Conservation (phyloP, 2,888 invertebrate genomes). For the Pristionchus exspectatus region DNA sequence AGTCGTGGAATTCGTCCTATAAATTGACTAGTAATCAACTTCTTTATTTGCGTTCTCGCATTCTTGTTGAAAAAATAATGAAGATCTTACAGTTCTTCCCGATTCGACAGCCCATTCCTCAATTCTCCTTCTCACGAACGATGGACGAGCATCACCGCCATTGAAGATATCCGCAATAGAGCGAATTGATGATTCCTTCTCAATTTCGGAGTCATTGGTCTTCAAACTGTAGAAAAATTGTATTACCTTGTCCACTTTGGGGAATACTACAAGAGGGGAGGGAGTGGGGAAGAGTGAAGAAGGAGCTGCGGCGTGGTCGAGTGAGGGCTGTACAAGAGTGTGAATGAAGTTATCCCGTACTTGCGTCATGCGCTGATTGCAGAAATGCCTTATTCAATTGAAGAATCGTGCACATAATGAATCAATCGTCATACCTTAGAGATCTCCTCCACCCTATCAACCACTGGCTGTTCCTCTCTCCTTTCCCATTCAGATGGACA, state of each 20-base stretch:
- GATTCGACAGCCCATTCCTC: constrained; percentile 47
- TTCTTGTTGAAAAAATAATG: neutral
- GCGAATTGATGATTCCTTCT: neutral
- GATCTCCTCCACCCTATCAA: too few species aligned
- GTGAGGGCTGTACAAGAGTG: neutral
- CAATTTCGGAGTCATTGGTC: neutral
- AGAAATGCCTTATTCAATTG: neutral
- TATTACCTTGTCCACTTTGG: constrained; percentile 22
- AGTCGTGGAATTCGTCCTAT: too few species aligned
- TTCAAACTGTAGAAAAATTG: neutral
- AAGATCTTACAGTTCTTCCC: constrained; percentile 9
- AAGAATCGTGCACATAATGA: neutral
- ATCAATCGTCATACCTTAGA: too few species aligned
- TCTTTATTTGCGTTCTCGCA: too few species aligned
- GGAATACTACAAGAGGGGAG: constrained; percentile 9
- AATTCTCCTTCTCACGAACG: constrained; percentile 27
- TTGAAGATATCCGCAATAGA: constrained; percentile 34
- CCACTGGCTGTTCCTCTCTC: too few species aligned
- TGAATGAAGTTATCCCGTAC: too few species aligned
- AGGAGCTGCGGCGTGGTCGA: neutral
- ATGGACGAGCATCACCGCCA: neutral
- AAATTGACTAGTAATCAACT: too few species aligned
- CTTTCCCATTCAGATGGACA: too few species aligned
- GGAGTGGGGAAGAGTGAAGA: constrained; percentile 47
- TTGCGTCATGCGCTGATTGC: too few species aligned